These are phyloP conservation scores for Hephaestus fuliginosus DNA, from an alignment of 2,797 vertebrate species.

Conservation along the genomic window DNA sequence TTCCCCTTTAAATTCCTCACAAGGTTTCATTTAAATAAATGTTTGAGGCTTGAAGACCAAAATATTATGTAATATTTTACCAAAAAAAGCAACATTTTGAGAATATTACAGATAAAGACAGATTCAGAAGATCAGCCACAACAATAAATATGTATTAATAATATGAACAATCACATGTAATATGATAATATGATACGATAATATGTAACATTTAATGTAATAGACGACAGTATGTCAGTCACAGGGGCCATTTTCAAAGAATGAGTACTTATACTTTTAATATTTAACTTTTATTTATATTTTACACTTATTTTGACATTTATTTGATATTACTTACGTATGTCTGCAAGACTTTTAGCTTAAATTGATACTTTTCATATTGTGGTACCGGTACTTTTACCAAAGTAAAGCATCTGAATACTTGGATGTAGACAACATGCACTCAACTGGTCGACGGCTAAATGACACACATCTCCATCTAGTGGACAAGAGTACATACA, in stretches of 20 bases:
- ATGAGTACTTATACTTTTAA: background rate
- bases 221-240: background rate
- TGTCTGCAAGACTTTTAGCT: background rate
- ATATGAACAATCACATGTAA: too few relatives aligned
- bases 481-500: conserved; percentile 56
- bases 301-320: background rate
- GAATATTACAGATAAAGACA: conserved; percentile 6
- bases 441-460: too few relatives aligned
- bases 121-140: background rate
- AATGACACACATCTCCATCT: conserved; percentile 62
- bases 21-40: background rate
- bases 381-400: background rate
- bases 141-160: too few relatives aligned
- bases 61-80: background rate
- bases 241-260: background rate
- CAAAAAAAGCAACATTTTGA: background rate
- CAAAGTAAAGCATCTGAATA: background rate
- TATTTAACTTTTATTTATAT: too few relatives aligned
- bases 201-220: background rate
- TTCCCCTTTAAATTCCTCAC: background rate
- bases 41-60: background rate
- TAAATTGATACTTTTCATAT: background rate
- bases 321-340: background rate
- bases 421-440: too few relatives aligned
- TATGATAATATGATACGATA: too few relatives aligned